phyloP scores from a whole-genome alignment of 1,140 invertebrate species.

The Anthonomus grandis region DNA sequence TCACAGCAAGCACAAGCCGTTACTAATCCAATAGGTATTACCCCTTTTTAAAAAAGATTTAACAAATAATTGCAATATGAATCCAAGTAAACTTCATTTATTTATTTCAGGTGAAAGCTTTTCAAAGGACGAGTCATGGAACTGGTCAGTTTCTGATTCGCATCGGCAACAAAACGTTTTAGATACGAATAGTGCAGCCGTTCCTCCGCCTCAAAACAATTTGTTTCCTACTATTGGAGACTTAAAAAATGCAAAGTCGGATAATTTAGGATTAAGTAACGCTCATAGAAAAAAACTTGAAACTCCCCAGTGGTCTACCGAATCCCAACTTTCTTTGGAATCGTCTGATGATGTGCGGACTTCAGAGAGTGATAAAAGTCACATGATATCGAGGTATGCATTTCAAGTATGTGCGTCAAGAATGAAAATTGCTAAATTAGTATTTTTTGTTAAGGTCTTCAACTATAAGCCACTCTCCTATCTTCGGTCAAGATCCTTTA shows the following conservation, averaged over 20 bases:
- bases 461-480: constrained; percentile 44
- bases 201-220: constrained; percentile 6
- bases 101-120: constrained; percentile 48
- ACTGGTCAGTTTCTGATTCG: constrained; percentile 41
- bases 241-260: constrained; percentile 2
- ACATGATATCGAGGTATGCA: constrained; percentile 54
- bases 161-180: neutral
- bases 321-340: constrained; percentile 59
- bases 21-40: constrained; percentile 5
- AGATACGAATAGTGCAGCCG: neutral
- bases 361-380: constrained; percentile 56
- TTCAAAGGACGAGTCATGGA: constrained; percentile 49
- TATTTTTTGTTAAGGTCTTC: constrained; percentile 37
- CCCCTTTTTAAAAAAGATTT: no score
- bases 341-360: constrained; percentile 57
- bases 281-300: constrained; percentile 38
- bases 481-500: constrained; percentile 26
- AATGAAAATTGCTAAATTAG: neutral
- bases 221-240: constrained; percentile 25
- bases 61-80: no score
- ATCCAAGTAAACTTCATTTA: neutral
- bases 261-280: neutral
- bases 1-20: constrained; percentile 7
- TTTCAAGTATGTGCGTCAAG: constrained; percentile 40
- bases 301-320: constrained; percentile 59